Conservation (phyloP, 2,888 invertebrate species). For the Drosophila helvetica region DNA sequence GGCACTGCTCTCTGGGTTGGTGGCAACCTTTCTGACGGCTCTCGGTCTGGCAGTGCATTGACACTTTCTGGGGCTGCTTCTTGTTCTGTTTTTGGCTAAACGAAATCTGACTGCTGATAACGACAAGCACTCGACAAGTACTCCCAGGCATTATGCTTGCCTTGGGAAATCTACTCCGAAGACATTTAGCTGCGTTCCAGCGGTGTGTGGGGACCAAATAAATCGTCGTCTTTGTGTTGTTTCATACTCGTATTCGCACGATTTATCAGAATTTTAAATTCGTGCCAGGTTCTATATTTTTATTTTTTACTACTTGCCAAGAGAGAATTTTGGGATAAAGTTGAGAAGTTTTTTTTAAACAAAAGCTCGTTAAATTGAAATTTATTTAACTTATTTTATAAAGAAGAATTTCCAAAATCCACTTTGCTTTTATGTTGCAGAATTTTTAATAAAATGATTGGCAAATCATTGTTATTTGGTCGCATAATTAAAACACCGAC, state of each 20-base stretch:
- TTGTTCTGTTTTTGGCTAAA: constrained; percentile 17
- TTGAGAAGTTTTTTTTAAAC: no score
- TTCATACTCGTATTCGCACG: neutral
- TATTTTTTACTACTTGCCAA: neutral
- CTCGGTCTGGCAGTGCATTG: constrained; percentile 43
- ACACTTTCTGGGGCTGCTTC: constrained; percentile 28
- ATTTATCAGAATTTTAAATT: neutral
- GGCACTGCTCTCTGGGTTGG: constrained; percentile 31
- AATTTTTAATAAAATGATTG: no score
- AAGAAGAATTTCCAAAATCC: no score
- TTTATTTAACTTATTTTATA: no score
- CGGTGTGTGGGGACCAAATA: constrained; percentile 15
- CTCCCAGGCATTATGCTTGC: constrained; percentile 28
- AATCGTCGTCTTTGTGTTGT: constrained; percentile 1
- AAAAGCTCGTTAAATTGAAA: no score
- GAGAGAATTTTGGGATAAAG: neutral
- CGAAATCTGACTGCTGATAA: constrained; percentile 45
- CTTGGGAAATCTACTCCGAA: constrained; percentile 35
- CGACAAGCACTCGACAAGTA: constrained; percentile 15
- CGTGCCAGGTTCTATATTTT: neutral
- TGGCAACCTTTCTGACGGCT: constrained; percentile 30
- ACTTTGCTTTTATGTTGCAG: no score
- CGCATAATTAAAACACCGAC: no score
- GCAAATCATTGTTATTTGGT: no score
- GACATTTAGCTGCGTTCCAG: constrained; percentile 17